Evolutionary conservation across 2,113 vertebrate species (phyloP), one percentile per base, ranked within the genome.

Genomic region (Echinops telfairi): DNA sequence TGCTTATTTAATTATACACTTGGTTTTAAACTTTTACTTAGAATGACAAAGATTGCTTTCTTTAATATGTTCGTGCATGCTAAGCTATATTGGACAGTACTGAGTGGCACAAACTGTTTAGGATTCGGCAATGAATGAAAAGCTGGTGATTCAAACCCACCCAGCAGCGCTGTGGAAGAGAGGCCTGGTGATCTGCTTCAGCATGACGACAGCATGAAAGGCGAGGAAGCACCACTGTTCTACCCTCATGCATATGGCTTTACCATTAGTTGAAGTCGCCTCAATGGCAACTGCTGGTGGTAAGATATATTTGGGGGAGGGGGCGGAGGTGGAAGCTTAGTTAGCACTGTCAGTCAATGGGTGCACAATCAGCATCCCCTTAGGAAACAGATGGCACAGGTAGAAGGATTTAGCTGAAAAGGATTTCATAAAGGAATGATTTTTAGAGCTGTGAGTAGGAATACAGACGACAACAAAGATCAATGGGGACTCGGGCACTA

Each of bases 401-500:
- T 22, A 16, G 20, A 71, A 89, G 38, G 29, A n/a, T 53, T 73
- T 66, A 15, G 6, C 40, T 82, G 79, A 90, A 36, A 66, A 75
- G n/a, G 57, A 86, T 15, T 82, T 60, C 81, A 36, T 14, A 19
- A 53, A 83, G 31, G 66, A 0, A 1, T 5, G 40, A 5, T 86
- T 78, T 22, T 27, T n/a, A 62, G 12, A 77, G 10, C 15, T 43
- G 15, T 43, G 58, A 91, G 47, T 17, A 36, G 20, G 29, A 22
- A 43, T 64, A 40, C 58, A 3, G 47, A 53, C 9, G 10, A 14
- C 47, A 53, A 53, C 47, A 53, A 53, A 53, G 47, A 53, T 53
- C 6, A 11, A 9, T 6, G 47, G 47, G 27, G 71, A 58, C 22
- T 0, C 4, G 20, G 0, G 0, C 87, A 14, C n/a, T 66, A 15